phyloP scores from a whole-genome alignment of 2,888 invertebrate species.

The Troides oblongomaculatus region DNA sequence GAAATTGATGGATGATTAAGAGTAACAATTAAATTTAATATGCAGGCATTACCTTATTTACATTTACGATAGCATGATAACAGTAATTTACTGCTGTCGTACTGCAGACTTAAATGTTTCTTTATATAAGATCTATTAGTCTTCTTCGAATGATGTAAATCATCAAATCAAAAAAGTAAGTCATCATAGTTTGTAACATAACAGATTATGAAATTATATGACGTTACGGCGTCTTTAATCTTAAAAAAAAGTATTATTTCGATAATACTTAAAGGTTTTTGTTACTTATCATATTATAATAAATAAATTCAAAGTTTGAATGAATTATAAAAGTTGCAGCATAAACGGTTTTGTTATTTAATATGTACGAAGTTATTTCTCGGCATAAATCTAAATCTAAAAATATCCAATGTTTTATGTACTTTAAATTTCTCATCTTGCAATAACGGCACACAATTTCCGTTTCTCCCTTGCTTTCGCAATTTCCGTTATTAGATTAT shows the following conservation, averaged over 20 bases:
- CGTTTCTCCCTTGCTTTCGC: neutral
- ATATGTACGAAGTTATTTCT: neutral
- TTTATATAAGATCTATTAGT: slow-evolving; percentile 10
- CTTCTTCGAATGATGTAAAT: neutral
- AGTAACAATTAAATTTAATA: slow-evolving; percentile 26
- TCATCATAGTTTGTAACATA: no score
- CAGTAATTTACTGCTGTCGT: slow-evolving; percentile 7
- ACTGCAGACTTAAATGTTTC: slow-evolving; percentile 6
- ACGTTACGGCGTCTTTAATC: no score
- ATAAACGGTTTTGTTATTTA: neutral
- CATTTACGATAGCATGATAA: slow-evolving; percentile 20
- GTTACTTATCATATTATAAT: no score
- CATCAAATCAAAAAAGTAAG: neutral
- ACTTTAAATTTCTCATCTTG: neutral
- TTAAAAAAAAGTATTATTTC: no score
- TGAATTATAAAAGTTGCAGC: no score
- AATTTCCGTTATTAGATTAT: neutral
- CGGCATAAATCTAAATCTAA: neutral
- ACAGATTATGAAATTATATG: no score
- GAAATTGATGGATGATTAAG: slow-evolving; percentile 28
- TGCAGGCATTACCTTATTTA: slow-evolving; percentile 20
- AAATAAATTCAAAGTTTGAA: no score
- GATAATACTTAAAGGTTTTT: no score
- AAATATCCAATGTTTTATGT: neutral
- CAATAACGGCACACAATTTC: neutral